These are phyloP conservation scores for Ceyx cyanopectus DNA, from an alignment of 2,113 vertebrate genomes.

Conservation along the genomic window DNA sequence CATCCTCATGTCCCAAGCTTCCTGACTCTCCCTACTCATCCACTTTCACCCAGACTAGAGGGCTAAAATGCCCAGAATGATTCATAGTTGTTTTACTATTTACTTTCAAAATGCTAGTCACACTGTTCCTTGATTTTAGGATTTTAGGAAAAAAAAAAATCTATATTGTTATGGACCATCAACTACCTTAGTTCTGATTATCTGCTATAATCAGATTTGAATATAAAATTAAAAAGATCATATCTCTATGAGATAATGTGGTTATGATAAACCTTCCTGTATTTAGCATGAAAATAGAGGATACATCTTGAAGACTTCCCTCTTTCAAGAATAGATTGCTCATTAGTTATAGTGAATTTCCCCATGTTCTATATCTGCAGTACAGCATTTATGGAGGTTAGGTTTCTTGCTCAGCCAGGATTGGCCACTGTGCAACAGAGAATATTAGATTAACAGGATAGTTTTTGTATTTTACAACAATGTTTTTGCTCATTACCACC, in stretches of 20 bases:
- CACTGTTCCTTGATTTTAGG: background rate
- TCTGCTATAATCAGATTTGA: background rate
- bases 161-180: background rate
- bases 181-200: background rate
- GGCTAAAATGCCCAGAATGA: background rate
- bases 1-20: background rate
- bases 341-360: background rate
- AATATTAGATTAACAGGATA: background rate
- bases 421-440: background rate
- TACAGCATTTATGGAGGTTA: background rate
- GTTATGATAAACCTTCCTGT: background rate
- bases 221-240: background rate
- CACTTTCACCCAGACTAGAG: background rate
- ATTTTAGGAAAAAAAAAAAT: background rate
- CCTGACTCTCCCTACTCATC: background rate
- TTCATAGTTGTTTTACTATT: background rate
- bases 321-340: slow-evolving; percentile 9
- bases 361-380: background rate
- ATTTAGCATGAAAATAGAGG: background rate
- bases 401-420: background rate
- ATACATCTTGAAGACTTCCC: background rate
- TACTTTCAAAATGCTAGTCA: background rate
- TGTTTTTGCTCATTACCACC: background rate
- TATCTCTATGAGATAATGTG: background rate
- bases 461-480: background rate